Conservation (phyloP, 2,888 invertebrate genomes). For the Acrobasis consociella region DNA sequence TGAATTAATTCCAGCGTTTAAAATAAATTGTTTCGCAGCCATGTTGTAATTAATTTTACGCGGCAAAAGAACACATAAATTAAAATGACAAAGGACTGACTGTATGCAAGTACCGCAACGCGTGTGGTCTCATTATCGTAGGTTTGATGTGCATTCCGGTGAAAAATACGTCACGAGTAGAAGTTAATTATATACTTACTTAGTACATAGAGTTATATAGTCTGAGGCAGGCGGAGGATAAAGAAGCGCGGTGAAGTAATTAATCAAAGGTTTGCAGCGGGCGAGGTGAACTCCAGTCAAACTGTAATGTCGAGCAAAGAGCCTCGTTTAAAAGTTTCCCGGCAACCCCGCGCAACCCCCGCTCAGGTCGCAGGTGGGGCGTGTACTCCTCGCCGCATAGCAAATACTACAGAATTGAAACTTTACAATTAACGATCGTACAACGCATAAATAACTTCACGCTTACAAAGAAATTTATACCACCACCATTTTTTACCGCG, state of each 20-base stretch:
- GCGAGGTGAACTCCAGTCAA: slow-evolving; percentile 22
- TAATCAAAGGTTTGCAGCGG: slow-evolving; percentile 25
- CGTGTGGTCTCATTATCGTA: neutral
- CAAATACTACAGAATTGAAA: slow-evolving; percentile 1
- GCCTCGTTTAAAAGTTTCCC: slow-evolving; percentile 27
- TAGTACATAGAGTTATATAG: slow-evolving; percentile 1
- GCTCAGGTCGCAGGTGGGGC: slow-evolving; percentile 18
- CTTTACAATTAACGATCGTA: neutral
- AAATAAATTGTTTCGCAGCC: slow-evolving; percentile 13
- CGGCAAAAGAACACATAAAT: neutral
- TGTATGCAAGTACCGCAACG: neutral
- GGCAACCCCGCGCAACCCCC: slow-evolving; percentile 7
- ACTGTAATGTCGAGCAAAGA: slow-evolving; percentile 27
- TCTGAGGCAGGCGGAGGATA: slow-evolving; percentile 2
- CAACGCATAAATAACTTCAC: neutral
- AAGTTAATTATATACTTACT: neutral
- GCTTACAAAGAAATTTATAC: neutral
- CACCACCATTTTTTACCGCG: no score
- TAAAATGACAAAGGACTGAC: neutral
- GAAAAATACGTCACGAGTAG: neutral
- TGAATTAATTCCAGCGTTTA: slow-evolving; percentile 11
- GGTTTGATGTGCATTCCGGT: neutral
- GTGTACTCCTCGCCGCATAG: slow-evolving; percentile 2
- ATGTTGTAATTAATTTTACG: slow-evolving; percentile 13
- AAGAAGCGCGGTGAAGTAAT: slow-evolving; percentile 21